phyloP scores from a whole-genome alignment of 2,113 vertebrate genomes.

The Redunca redunca region DNA sequence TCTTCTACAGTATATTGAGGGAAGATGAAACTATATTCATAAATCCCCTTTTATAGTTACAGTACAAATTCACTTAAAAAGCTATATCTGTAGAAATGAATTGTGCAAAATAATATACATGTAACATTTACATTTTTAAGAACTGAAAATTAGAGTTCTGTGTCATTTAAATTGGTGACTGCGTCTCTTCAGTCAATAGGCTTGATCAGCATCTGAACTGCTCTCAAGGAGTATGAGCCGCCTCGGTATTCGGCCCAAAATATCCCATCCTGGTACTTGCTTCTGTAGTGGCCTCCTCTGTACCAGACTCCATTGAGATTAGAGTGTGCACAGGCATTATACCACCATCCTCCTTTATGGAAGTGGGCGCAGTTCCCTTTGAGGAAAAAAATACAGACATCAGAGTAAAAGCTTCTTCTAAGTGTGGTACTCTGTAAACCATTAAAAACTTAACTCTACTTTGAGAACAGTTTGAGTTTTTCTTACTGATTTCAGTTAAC shows the following conservation, averaged over 20 bases:
- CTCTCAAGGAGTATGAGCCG: constrained; percentile 95
- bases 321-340: constrained; percentile 96
- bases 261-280: constrained; percentile 97
- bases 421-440: neutral
- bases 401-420: neutral
- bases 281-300: constrained; percentile 95
- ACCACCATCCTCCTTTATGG: constrained; percentile 99
- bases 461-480: neutral
- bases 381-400: constrained; percentile 5
- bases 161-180: neutral
- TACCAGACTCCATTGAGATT: constrained; percentile 99
- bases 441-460: neutral
- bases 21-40: constrained; percentile 5
- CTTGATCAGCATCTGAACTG: constrained; percentile 95
- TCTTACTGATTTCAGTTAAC: neutral
- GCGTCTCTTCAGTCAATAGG: constrained; percentile 88
- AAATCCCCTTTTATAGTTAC: constrained; percentile 55
- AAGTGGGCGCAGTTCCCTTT: constrained; percentile 98
- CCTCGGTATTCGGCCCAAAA: constrained; percentile 99
- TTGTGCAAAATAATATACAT: constrained; percentile 75
- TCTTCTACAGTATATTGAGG: constrained; percentile 59
- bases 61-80: constrained; percentile 69
- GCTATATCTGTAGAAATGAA: constrained; percentile 60
- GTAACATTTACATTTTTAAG: constrained; percentile 53
- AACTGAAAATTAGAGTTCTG: constrained; percentile 47